phyloP scores from a whole-genome alignment of 2,888 invertebrate genomes.

The Tipula lateralis region DNA sequence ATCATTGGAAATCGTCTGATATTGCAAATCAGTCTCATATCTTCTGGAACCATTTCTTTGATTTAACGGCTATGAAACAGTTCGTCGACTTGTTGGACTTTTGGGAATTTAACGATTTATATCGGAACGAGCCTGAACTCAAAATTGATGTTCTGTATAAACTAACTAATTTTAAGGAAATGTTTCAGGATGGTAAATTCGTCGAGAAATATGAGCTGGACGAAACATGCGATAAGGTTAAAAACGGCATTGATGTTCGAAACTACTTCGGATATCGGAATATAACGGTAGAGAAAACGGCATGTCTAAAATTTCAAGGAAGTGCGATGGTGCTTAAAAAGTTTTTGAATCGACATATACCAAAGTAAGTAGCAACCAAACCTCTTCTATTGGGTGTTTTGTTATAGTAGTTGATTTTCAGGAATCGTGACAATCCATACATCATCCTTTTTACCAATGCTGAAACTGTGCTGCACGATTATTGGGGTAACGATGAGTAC shows the following conservation, averaged over 20 bases:
- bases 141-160: slow-evolving; percentile 72
- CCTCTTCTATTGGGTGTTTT: background rate
- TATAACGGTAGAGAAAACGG: slow-evolving; percentile 58
- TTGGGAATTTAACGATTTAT: slow-evolving; percentile 58
- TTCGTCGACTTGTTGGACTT: slow-evolving; percentile 86
- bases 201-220: slow-evolving; percentile 68
- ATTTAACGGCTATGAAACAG: slow-evolving; percentile 66
- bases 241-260: slow-evolving; percentile 36
- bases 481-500: slow-evolving; percentile 75
- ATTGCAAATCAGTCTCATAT: slow-evolving; percentile 48
- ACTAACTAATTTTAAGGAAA: slow-evolving; percentile 78
- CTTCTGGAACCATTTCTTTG: slow-evolving; percentile 79
- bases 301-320: slow-evolving; percentile 83
- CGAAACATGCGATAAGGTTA: slow-evolving; percentile 45
- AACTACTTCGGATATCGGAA: slow-evolving; percentile 69
- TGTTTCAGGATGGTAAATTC: slow-evolving; percentile 76
- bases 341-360: slow-evolving; percentile 52
- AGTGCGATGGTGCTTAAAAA: slow-evolving; percentile 59
- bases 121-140: slow-evolving; percentile 40
- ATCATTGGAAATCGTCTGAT: slow-evolving; percentile 78
- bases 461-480: slow-evolving; percentile 81
- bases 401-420: background rate
- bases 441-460: slow-evolving; percentile 54
- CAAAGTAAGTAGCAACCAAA: background rate
- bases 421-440: slow-evolving; percentile 35